Evolutionary conservation across 1,140 invertebrate genomes (phyloP), one percentile per base, ranked within the genome.

Genomic region (Acromyrmex heyeri): DNA sequence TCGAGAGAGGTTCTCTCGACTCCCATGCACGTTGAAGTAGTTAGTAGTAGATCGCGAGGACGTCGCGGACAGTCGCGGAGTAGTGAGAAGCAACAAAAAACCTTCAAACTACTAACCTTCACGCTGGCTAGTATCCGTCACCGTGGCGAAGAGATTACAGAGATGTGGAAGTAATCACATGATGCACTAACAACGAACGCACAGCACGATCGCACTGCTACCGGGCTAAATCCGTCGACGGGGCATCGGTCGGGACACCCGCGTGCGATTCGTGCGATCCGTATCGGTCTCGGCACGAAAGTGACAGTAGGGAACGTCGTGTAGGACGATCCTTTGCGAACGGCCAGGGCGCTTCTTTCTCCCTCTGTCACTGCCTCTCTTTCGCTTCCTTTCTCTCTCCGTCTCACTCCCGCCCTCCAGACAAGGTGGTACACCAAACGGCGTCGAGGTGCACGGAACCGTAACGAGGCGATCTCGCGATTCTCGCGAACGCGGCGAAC

Each of bases 121-220:
- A 75, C 64, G 61, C 67, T 65, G 62, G 55, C 57, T 87, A 55
- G 48, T 72, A 88, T 72, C 86, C 72, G 73, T 88, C 87, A 88
- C 87, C 87, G 76, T 88, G 83, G 76, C 83, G 67, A 69, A 78
- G 73, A 78, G 7, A 72, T 14, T 14, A 62, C 12, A 73, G 50
- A 38, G 34, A 38, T 34, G 67, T 75, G 57, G 81, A 70, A 88
- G 90, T 88, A 92, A 89, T 92, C 92, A 92, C 92, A 92, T 92
- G 92, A 89, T 92, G 86, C 87, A 92, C 90, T 87, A 78, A 78
- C 48, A 69, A 65, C 21, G 38, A 8, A 69, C 50, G 76, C 75
- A 70, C 76, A 61, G 34, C 82, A 65, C 82, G 59, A 10, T 4
- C 34, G 82, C 16, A 55, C 57, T 48, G 53, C 24, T 38, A 38